Evolutionary conservation across 2,797 vertebrate species (phyloP), one percentile per base, ranked within the genome.

Genomic region (Diceros bicornis): DNA sequence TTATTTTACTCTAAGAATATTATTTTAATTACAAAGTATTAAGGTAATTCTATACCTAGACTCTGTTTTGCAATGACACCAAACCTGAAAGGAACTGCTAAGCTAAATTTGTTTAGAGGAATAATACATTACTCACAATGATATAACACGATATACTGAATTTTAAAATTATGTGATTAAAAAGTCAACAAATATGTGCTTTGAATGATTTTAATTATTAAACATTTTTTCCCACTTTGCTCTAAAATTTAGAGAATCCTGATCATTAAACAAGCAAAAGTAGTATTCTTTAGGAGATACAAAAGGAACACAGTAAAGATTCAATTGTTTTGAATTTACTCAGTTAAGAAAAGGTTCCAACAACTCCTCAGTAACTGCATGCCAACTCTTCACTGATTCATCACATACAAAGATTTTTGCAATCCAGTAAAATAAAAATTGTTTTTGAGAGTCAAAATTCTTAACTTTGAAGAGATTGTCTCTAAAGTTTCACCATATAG

Each of bases 381-480:
- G 17, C 6, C n/a, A 27, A 78, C 6, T 17, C 41, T 69, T 91
- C 29, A 64, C 11, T 68, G n/a, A 74, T n/a, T 34, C 41, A 47
- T 16, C 44, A 74, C 7, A 61, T n/a, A 4, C 44, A 82, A 69
- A 77, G 37, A 34, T 18, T 82, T 44, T 11, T 91, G 7, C 91
- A 25, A 87, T 23, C 4, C 14, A 44, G 37, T 20, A 83, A 85
- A 72, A 91, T 50, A 86, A 91, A 91, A 84, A 23, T 13, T 87
- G n/a, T 11, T 93, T 64, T 69, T 89, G 18, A 75, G 20, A 96
- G 77, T 81, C 41, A 90, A 79, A 96, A 92, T 68, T 71, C 55
- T 89, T 75, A 74, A 75, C 29, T 74, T 69, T 82, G 37, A 77
- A 79, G 34, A 94, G 23, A 69, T 6, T 50, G 7, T 11, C 47